Conservation (phyloP, 2,797 vertebrate genomes). For the Molossus alvarezi region DNA sequence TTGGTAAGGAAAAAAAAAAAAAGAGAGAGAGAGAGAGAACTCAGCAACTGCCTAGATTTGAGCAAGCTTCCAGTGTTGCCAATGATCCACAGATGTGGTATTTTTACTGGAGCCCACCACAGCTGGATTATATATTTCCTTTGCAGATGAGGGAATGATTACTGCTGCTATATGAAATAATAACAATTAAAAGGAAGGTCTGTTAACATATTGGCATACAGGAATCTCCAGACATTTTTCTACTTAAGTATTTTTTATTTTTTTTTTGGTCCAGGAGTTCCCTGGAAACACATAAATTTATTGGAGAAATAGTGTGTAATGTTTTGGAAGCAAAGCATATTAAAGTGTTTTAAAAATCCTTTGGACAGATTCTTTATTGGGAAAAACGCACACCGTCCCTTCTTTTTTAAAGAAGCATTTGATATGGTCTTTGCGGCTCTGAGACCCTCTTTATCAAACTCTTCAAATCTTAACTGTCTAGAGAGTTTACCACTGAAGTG, state of each 20-base stretch:
- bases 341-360: slow-evolving; percentile 75
- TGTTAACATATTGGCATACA: slow-evolving; percentile 75
- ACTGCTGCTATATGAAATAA: slow-evolving; percentile 80
- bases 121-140: slow-evolving; percentile 88
- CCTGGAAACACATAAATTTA: slow-evolving; percentile 77
- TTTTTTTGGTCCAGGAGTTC: slow-evolving; percentile 69
- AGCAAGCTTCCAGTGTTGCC: slow-evolving; percentile 64
- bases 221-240: slow-evolving; percentile 73
- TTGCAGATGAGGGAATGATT: slow-evolving; percentile 87
- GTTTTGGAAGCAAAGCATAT: slow-evolving; percentile 74
- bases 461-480: neutral
- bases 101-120: slow-evolving; percentile 82
- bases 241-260: slow-evolving; percentile 58
- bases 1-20: slow-evolving; percentile 69
- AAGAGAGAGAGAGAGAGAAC: slow-evolving; percentile 7
- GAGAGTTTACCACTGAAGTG: neutral
- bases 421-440: neutral
- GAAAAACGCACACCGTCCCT: slow-evolving; percentile 25
- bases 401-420: slow-evolving; percentile 57
- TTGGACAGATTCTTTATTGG: slow-evolving; percentile 72
- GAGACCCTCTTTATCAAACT: slow-evolving; percentile 65
- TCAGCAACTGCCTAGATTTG: slow-evolving; percentile 65
- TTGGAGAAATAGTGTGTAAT: slow-evolving; percentile 74
- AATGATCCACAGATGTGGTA: slow-evolving; percentile 89
- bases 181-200: slow-evolving; percentile 78